Conservation (phyloP, 2,888 invertebrate species). For the Spicauda simplicius region DNA sequence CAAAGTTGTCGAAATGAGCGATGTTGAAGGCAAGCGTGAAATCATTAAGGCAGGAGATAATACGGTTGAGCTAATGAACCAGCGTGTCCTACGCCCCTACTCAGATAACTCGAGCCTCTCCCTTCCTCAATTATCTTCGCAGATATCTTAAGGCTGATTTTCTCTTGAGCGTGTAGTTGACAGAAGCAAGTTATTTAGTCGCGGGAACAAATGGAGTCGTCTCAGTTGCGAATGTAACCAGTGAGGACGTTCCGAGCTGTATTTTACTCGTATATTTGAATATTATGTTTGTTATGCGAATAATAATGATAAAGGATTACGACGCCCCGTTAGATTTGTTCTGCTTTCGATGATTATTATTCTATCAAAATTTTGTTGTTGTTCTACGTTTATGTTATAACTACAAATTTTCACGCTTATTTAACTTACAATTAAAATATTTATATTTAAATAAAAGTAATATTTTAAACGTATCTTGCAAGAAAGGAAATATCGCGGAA, state of each 20-base stretch:
- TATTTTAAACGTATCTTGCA: conserved; percentile 10
- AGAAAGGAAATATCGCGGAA: conserved; percentile 14
- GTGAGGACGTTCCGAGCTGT: neutral
- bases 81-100: conserved; percentile 52
- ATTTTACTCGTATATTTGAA: neutral
- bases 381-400: too few relatives aligned
- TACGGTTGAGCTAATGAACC: conserved; percentile 72
- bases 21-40: conserved; percentile 67
- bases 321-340: neutral
- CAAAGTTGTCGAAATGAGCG: conserved; percentile 55
- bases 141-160: conserved; percentile 30
- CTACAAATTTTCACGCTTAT: too few relatives aligned
- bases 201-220: conserved; percentile 16
- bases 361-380: too few relatives aligned
- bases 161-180: conserved; percentile 27
- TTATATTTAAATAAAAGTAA: neutral
- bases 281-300: conserved; percentile 1
- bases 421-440: neutral
- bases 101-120: conserved; percentile 50
- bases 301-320: neutral
- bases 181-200: conserved; percentile 28
- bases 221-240: conserved; percentile 10
- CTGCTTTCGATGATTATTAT: too few relatives aligned
- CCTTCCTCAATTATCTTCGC: conserved; percentile 38
- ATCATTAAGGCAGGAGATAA: conserved; percentile 74